Evolutionary conservation across 2,888 invertebrate genomes (phyloP), one percentile per base, ranked within the genome.

Genomic region (Villa cingulata): DNA sequence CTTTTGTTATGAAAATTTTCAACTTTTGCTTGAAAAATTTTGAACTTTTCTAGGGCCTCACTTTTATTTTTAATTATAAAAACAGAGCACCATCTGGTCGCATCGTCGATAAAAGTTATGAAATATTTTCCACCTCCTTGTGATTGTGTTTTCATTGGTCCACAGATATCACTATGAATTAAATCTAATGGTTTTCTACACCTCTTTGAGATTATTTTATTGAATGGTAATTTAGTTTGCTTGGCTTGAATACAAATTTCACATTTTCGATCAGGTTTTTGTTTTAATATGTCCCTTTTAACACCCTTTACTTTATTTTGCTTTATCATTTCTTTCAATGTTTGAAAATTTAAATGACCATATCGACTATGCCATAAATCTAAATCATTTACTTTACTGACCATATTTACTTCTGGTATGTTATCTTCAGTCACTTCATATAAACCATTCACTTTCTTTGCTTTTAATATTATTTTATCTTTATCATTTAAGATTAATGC

Each of bases 261-360:
- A 12, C 43, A 48, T 14, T 37, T 29, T 37, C 19, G 10, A 27
- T 41, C 40, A 14, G n/a, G 15, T n/a, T 6, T 3, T 2, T 32
- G 2, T 20, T 44, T 37, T 14, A 37, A 40, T 1, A 29, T 9
- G 16, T 48, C 37, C 3, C 36, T 15, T n/a, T 41, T 41, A 14
- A 48, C 14, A 19, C 41, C 44, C 14, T 16, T 37, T 37, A 48
- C 37, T 37, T 37, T 40, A 27, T 44, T 29, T 15, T 48, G 17
- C 4, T 41, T 39, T 34, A 19, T 41, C 4, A 44, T 40, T 3
- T 41, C 40, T 17, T 44, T 29, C 15, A 48, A 19, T 32, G 37
- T 32, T 6, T 19, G 29, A 37, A 41, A 41, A 17, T 48, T 48
- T 5, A 48, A 29, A 15, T 45, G 48, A 14, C 48, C 44, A 19